Base-by-base conservation (phyloP, 2,888 invertebrate species). In the Invenusta paracnida region DNA sequence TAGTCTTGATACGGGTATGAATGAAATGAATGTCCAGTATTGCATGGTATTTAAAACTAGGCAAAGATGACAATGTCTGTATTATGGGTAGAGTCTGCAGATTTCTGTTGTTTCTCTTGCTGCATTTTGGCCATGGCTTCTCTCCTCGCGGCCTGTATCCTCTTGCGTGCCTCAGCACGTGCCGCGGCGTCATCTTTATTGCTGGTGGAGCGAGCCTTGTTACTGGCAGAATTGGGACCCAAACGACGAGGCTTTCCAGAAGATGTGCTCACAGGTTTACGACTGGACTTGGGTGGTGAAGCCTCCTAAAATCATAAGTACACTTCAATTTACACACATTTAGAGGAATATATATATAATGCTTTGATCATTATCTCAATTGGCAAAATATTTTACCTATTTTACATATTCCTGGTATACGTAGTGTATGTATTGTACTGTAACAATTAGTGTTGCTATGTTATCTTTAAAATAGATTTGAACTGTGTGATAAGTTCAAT, bases 41-140 rank as follows among this genome's bases (percentile, higher is more conserved):
- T n/a, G n/a, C n/a, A n/a, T n/a, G 5, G 73, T 23, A 73, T 13
- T 73, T 2, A 2, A 23, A 73, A 23, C 25, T 73, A 73, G 23
- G 73, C 73, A 23, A 73, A 73, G 23, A 73, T 73, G 17, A 73
- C 27, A n/a, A 73, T 23, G 23, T 73, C 73, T 25, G 11, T 73
- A 5, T 23, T 73, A 23, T 23, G 11, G 2, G 11, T 2, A 73
- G 17, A 2, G 48, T 48, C 48, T 48, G 48, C 5, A 25, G 11
- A 23, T 73, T 73, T 5, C 27, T 73, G 73, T 23, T 23, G 73
- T 23, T 73, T 73, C 27, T 73, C 73, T 73, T 73, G 11, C 27
- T 73, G 73, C 73, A 73, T 73, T 73, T 73, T 73, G 73, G 27
- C 73, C 73, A 73, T 73, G 2, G 27, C 73, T 73, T 73, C 73